Evolutionary conservation across 2,797 vertebrate genomes (phyloP), one percentile per base, ranked within the genome.

Genomic region (Megaceryle alcyon): DNA sequence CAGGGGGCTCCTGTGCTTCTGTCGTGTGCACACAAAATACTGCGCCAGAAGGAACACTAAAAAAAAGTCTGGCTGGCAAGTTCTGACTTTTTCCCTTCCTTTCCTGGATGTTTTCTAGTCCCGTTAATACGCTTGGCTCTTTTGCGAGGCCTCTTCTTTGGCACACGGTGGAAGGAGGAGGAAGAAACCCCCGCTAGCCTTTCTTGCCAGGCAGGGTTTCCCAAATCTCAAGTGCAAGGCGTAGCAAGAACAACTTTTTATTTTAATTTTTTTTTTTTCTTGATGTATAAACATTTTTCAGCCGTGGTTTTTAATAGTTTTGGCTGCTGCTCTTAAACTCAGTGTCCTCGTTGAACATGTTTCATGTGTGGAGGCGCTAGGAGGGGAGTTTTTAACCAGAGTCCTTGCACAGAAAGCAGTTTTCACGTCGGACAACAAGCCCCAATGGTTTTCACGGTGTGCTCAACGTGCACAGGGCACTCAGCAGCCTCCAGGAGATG

Each of bases 161-260:
- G 94, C 90, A 72, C 35, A 3, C 5, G 48, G 15, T 37, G 51
- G 51, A 76, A 60, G 70, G 82, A 83, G 91, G 39, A 92, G 73
- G 89, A 92, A 86, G 80, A 83, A 92, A 64, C 89, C 91, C 80
- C 84, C 78, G 49, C 61, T 83, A 19, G 69, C 51, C 88, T 84
- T 28, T 14, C 87, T 90, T 96, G 92, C 94, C 95, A 95, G 92
- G 68, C 82, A 92, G 95, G 95, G 63, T 91, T 97, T 96, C 95
- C 96, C 77, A 8, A 60, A 80, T 90, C 91, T 94, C 82, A 91
- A 86, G 56, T 86, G 91, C 70, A 91, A 93, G 79, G 92, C 84
- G 1, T 64, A 95, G 91, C 93, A 73, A 72, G 69, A 71, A 65
- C 13, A 66, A 71, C 23, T 43, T 43, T 65, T 48, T 37, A n/a